Evolutionary conservation across 2,888 invertebrate species (phyloP), one percentile per base, ranked within the genome.

Genomic region (Sicus ferrugineus): DNA sequence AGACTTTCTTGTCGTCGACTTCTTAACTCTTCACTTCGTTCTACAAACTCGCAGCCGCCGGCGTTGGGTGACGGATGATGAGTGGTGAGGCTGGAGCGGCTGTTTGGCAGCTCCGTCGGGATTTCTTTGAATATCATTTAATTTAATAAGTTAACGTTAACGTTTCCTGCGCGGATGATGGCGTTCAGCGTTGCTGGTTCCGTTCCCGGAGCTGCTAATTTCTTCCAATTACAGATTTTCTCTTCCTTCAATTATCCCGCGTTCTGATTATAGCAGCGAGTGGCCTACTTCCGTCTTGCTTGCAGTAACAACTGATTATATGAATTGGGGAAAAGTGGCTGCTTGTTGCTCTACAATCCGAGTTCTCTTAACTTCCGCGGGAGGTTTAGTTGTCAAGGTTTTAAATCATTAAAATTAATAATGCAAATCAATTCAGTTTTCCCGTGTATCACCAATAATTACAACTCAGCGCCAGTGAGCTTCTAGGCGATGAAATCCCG

Each of bases 51-150:
- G 42, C 5, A 4, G n/a, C 2, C n/a, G 11, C 42, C 14, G 42
- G 7, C 42, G 14, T n/a, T 9, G 9, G 59, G 16, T 11, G 59
- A 34, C 38, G n/a, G 59, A 21, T 34, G 59, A 30, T 28, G 34
- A 38, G 31, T 65, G 54, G 42, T n/a, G 26, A 2, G 28, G 14
- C 14, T 54, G 26, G 11, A 30, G 14, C 59, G 59, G n/a, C 28
- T 67, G 46, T 59, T 67, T 48, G 67, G 46, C 67, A 46, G 31
- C 28, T 58, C 66, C 58, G 6, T 48, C 48, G 59, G 34, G 46
- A 67, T 48, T 67, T 65, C 9, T 58, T 58, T 67, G 58, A 67
- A 67, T 67, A 67, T 67, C 59, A 59, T 59, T 67, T 59, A 58
- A 67, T 48, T 59, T 67, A 67, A 67, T 67, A 30, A 67, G 31